Conservation (phyloP, 2,113 vertebrate species). For the Bubo bubo region DNA sequence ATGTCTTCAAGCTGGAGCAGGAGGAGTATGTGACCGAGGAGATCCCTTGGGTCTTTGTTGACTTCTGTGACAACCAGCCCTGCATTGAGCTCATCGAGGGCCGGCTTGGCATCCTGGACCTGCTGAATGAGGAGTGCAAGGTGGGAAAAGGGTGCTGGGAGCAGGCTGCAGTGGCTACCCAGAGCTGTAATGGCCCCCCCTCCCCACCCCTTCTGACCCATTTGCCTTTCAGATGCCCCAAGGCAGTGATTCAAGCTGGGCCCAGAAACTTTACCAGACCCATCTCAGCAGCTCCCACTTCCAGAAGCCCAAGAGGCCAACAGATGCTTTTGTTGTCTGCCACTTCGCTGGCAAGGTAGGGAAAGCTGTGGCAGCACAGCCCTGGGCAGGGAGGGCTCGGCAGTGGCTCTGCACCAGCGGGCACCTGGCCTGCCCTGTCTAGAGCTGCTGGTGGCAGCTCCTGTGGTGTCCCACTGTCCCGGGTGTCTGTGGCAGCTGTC, state of each 20-base stretch:
- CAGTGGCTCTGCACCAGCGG: rapidly evolving
- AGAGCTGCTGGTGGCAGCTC: not conserved
- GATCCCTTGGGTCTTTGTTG: conserved; percentile 79
- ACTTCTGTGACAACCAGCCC: conserved; percentile 80
- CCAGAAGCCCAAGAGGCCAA: conserved; percentile 77
- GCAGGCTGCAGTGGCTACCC: not conserved
- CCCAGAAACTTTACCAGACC: conserved; percentile 78
- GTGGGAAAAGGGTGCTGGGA: not conserved
- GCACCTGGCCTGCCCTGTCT: not conserved
- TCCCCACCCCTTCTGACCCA: rapidly evolving
- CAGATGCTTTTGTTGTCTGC: conserved; percentile 74
- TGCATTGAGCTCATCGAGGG: conserved; percentile 81
- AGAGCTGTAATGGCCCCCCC: too few species aligned
- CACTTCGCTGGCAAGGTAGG: conserved; percentile 82
- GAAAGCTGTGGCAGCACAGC: not conserved
- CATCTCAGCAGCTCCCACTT: conserved; percentile 71
- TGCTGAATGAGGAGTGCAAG: conserved; percentile 83
- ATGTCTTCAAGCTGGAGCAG: conserved; percentile 76
- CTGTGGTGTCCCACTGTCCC: not conserved
- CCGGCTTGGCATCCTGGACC: conserved; percentile 76
- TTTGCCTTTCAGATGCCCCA: conserved; percentile 77
- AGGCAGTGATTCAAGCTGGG: conserved; percentile 82
- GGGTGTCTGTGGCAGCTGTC: not conserved
- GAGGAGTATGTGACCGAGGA: conserved; percentile 18
- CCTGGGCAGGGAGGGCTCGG: not conserved